phyloP scores from a whole-genome alignment of 2,888 invertebrate genomes.

The Leistus spinibarbis region DNA sequence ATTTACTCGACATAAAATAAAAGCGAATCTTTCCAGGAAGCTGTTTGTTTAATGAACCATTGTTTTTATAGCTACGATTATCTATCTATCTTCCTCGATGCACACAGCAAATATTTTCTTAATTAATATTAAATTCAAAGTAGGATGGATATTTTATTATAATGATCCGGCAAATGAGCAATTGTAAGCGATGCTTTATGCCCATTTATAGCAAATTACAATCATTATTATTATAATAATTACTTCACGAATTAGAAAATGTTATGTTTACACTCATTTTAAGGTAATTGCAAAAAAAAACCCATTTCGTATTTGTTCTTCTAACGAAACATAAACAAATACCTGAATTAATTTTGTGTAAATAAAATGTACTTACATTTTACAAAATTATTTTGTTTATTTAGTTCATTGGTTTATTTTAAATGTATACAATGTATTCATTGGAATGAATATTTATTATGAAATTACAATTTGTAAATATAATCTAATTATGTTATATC shows the following conservation, averaged over 20 bases:
- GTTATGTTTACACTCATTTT: not conserved
- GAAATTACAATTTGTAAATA: too few species aligned
- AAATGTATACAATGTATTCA: too few species aligned
- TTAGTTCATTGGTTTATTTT: too few species aligned
- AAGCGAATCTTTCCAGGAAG: conserved; percentile 27
- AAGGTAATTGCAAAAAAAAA: not conserved
- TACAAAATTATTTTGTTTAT: too few species aligned
- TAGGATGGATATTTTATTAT: not conserved
- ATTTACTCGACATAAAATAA: conserved; percentile 18
- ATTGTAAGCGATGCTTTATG: not conserved
- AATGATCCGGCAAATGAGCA: not conserved
- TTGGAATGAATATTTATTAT: too few species aligned
- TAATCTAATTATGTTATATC: too few species aligned
- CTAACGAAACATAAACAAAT: too few species aligned
- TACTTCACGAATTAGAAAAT: not conserved
- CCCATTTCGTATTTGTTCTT: too few species aligned
- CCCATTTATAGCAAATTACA: not conserved
- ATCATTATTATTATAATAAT: too few species aligned
- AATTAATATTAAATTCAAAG: conserved; percentile 26
- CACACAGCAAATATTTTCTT: conserved; percentile 4
- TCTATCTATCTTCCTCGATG: conserved; percentile 1
- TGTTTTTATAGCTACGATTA: conserved; percentile 24
- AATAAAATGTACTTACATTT: too few species aligned
- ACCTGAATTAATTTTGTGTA: too few species aligned
- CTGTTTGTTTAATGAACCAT: conserved; percentile 25